Conservation (phyloP, 2,797 vertebrate genomes). For the Crocidura indochinensis region DNA sequence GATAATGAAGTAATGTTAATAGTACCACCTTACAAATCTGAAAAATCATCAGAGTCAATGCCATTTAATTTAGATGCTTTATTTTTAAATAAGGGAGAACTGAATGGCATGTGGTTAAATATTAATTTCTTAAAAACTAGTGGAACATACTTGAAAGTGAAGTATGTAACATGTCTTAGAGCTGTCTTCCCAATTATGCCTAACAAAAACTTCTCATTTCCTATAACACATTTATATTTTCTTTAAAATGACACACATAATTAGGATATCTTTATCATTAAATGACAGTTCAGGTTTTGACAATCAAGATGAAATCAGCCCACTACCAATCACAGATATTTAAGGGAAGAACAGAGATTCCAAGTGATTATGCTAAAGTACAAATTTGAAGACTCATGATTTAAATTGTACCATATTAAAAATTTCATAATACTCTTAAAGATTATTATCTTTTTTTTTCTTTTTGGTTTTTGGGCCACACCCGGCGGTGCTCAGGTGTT, state of each 20-base stretch:
- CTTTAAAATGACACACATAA: conserved; percentile 22
- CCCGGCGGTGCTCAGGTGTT: no score
- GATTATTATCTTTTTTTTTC: neutral
- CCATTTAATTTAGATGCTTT: neutral
- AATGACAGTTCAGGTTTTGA: neutral
- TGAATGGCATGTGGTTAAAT: neutral
- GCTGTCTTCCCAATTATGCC: neutral
- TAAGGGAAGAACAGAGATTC: neutral
- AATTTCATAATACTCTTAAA: neutral
- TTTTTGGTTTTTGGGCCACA: no score
- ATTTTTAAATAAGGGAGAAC: neutral
- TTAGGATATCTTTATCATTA: neutral
- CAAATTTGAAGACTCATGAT: neutral
- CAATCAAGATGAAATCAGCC: neutral
- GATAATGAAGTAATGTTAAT: no score
- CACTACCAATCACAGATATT: neutral
- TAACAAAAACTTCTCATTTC: neutral
- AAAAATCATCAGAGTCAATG: neutral
- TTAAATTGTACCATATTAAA: neutral
- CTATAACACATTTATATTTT: neutral
- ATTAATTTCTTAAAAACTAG: neutral
- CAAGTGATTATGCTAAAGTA: neutral
- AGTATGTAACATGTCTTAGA: neutral
- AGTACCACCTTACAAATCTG: neutral
- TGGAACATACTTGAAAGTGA: conserved; percentile 48